phyloP scores from a whole-genome alignment of 2,888 invertebrate genomes.

The Xanthia togata region DNA sequence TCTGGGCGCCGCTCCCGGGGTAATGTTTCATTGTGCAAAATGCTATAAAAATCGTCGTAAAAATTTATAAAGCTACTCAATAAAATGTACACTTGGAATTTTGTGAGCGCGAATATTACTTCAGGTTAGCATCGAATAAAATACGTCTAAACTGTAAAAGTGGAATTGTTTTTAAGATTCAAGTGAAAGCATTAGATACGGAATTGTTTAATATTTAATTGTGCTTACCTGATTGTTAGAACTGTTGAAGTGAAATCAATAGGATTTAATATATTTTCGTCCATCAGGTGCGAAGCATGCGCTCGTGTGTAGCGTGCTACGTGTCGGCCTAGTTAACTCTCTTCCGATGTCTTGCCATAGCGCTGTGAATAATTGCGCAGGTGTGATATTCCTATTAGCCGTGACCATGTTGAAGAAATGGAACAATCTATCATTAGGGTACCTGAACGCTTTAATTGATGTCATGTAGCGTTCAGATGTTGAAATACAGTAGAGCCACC shows the following conservation, averaged over 20 bases:
- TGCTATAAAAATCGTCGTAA: constrained; percentile 85
- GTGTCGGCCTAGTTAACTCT: constrained; percentile 73
- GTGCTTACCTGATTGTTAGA: constrained; percentile 37
- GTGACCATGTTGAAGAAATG: constrained; percentile 28
- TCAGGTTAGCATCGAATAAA: constrained; percentile 77
- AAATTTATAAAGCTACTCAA: constrained; percentile 86
- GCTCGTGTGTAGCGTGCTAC: constrained; percentile 66
- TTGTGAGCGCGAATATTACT: constrained; percentile 82
- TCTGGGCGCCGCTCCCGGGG: constrained; percentile 71
- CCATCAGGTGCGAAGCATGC: constrained; percentile 4
- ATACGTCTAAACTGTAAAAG: constrained; percentile 67
- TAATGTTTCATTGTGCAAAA: constrained; percentile 86
- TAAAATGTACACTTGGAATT: constrained; percentile 85
- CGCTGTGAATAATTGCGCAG: constrained; percentile 59
- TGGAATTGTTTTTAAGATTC: constrained; percentile 67
- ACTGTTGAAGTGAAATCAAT: not conserved
- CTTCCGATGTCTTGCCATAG: constrained; percentile 72
- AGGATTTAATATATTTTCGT: not conserved
- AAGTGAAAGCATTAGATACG: constrained; percentile 59
- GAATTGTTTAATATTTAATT: constrained; percentile 53
- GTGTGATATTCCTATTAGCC: constrained; percentile 56
- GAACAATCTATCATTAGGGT: constrained; percentile 27
- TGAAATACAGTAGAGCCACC: constrained; percentile 3
- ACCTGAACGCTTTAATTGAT: constrained; percentile 25
- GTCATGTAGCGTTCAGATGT: constrained; percentile 9